Conservation (phyloP, 2,113 vertebrate genomes). For the Pristiophorus japonicus region DNA sequence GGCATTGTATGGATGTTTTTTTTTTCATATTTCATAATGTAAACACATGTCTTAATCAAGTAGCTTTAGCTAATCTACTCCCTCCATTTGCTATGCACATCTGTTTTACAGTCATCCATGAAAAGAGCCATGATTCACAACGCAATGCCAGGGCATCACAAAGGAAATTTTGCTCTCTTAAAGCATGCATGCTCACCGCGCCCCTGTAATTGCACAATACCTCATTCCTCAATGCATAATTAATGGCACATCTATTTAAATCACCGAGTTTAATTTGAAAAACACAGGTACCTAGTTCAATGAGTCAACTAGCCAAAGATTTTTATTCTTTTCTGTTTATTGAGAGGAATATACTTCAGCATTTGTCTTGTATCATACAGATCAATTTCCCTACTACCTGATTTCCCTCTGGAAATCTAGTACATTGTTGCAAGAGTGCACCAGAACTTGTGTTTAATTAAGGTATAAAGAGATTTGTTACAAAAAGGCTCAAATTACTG, state of each 20-base stretch:
- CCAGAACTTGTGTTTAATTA: neutral
- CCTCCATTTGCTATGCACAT: neutral
- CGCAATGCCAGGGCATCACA: neutral
- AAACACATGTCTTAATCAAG: neutral
- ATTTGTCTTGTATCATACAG: neutral
- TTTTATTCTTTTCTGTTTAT: neutral
- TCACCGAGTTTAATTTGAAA: conserved; percentile 1
- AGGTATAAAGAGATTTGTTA: neutral
- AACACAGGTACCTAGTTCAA: neutral
- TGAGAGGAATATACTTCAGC: neutral
- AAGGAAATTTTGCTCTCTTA: no score
- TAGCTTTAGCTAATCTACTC: neutral
- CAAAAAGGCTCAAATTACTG: neutral
- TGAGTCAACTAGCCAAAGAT: neutral
- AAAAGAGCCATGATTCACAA: neutral
- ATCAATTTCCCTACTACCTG: neutral
- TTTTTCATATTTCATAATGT: neutral
- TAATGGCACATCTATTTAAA: neutral
- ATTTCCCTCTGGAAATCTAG: neutral
- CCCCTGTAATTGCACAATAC: neutral
- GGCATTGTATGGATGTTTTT: neutral
- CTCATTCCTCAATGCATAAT: neutral
- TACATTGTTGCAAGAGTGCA: neutral
- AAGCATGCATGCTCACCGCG: neutral
- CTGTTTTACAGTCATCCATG: neutral